Base-by-base conservation (phyloP, 2,113 vertebrate species). In the Ornithorhynchus anatinus region DNA sequence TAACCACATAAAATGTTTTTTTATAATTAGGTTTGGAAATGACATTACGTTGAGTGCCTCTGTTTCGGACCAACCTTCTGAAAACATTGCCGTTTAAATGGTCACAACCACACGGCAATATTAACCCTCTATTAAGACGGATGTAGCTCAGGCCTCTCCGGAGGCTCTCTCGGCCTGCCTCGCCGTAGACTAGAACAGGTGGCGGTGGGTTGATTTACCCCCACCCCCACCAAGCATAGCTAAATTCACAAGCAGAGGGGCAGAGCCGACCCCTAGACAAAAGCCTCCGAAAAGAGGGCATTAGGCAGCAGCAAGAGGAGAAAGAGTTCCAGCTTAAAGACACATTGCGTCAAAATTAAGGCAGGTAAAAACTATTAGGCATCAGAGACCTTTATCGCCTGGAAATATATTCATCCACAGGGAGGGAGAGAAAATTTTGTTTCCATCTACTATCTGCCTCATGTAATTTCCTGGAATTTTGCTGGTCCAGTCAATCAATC, bases 1-100 rank as follows among this genome's bases (percentile, higher is more conserved):
- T 89, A 89, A 82, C 81, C 80, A 79, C 48, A 78, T 58, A 29
- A 69, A 53, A 65, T 48, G 60, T 77, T 89, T 81, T 59, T 72
- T 69, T 80, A 58, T 42, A n/a, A n/a, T n/a, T n/a, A 84, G 43
- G 77, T 25, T 75, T 42, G 84, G 75, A 86, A n/a, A 81, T 77
- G 77, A 69, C 15, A 51, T 58, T 71, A 54, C 23, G 61, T n/a
- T 25, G 17, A 56, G 38, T n/a, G 12, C 58, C 67, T 72, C 57
- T 47, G 19, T 48, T 75, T 77, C 33, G 69, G 69, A 50, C 5
- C 8, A 32, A 50, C 33, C 39, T 22, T 36, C 69, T 52, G 16
- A 10, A 77, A 77, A 51, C 58, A 56, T 2, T 47, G 6, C 7
- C 36, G 25, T 17, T 59, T 68, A 75, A 87, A 72, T 19, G 60